Evolutionary conservation across 1,140 invertebrate genomes (phyloP).

Genomic region (Acromyrmex heyeri): DNA sequence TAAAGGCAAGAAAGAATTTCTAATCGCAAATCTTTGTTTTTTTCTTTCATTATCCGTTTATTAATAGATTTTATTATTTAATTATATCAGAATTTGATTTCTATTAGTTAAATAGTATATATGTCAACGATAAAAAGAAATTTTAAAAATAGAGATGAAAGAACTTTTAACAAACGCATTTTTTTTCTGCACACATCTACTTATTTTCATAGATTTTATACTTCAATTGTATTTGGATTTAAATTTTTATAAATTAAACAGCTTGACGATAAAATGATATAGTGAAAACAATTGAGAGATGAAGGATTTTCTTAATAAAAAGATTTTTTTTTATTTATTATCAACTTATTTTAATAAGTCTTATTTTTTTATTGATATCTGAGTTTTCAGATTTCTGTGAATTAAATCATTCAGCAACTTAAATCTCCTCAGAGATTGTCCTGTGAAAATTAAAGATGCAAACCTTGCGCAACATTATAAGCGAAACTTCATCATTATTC

Average conservation of each 20-base stretch:
- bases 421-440: neutral
- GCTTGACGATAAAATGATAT: too few species aligned
- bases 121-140: neutral
- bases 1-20: neutral
- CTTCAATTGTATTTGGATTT: neutral
- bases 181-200: neutral
- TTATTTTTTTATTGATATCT: neutral
- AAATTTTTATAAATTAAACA: too few species aligned
- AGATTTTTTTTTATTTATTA: too few species aligned
- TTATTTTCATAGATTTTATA: neutral
- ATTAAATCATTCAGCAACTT: neutral
- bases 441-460: constrained; percentile 4
- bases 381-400: neutral
- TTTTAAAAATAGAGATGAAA: constrained; percentile 6
- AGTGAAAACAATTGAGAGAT: too few species aligned
- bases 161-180: neutral
- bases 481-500: constrained; percentile 27
- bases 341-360: too few species aligned
- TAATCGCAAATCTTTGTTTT: neutral
- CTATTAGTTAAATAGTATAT: neutral
- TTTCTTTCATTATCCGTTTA: neutral
- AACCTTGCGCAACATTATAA: neutral
- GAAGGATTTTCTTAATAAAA: too few species aligned
- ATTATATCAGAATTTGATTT: neutral
- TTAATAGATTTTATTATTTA: neutral